Evolutionary conservation across 2,113 vertebrate genomes (phyloP).

Genomic region (Phrynosoma blainvillii): DNA sequence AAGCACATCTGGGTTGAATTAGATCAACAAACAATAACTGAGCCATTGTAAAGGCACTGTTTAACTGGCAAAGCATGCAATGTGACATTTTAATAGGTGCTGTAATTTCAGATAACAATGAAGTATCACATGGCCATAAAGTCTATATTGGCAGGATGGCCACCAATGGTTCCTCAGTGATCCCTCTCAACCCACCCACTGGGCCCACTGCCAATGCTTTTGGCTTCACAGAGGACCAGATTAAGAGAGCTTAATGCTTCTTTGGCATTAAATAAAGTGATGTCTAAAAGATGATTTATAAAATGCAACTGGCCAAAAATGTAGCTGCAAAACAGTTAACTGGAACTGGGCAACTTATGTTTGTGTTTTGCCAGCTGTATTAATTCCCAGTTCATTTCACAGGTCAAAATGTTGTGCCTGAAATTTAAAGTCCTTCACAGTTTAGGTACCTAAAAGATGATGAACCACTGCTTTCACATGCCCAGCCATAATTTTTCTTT

Average conservation of each 20-base stretch:
- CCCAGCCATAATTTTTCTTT: no score
- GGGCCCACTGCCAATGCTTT: neutral
- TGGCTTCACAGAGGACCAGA: neutral
- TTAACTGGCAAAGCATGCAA: slow-evolving; percentile 12
- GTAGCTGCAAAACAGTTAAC: neutral
- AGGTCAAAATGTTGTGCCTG: neutral
- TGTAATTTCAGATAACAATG: slow-evolving; percentile 21
- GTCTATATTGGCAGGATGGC: neutral
- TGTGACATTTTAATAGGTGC: slow-evolving; percentile 38
- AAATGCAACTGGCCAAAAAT: neutral
- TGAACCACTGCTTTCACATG: neutral
- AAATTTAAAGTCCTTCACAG: neutral
- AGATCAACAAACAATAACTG: slow-evolving; percentile 51
- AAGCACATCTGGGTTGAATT: slow-evolving; percentile 32
- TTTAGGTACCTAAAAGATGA: no score
- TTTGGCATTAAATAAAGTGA: neutral
- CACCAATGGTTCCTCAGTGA: neutral
- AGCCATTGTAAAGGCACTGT: slow-evolving; percentile 20
- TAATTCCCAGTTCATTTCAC: neutral
- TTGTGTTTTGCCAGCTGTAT: no score
- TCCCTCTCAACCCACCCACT: neutral
- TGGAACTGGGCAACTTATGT: neutral
- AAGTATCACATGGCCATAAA: neutral
- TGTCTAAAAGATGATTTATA: neutral
- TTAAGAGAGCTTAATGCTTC: neutral